Conservation (phyloP, 2,797 vertebrate species). For the Enteromius treurensis region DNA sequence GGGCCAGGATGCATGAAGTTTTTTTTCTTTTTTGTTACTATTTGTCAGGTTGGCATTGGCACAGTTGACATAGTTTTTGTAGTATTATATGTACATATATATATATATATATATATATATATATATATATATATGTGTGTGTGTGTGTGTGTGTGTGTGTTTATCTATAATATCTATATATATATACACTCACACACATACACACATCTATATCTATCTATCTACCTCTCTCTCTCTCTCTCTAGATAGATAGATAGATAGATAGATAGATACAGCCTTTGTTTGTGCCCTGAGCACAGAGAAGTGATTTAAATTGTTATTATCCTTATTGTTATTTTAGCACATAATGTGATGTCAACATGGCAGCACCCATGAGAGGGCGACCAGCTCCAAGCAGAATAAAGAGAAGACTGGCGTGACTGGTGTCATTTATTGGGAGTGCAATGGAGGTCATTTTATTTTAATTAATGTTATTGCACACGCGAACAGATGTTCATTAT, state of each 20-base stretch:
- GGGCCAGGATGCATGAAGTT: not conserved
- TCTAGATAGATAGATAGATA: too few relatives aligned
- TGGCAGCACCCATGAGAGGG: not conserved
- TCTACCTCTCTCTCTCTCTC: too few relatives aligned
- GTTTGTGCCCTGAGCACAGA: not conserved
- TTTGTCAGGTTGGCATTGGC: not conserved
- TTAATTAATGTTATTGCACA: not conserved
- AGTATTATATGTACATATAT: too few relatives aligned
- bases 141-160: too few relatives aligned
- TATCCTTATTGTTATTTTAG: not conserved
- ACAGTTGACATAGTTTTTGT: too few relatives aligned
- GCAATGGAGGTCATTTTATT: not conserved
- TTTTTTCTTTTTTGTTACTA: not conserved
- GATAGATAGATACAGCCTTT: too few relatives aligned
- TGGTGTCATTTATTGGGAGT: not conserved
- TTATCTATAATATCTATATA: too few relatives aligned
- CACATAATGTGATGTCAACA: not conserved
- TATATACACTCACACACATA: too few relatives aligned
- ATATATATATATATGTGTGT: too few relatives aligned
- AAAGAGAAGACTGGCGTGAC: not conserved
- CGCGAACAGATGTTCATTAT: not conserved
- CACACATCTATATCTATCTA: too few relatives aligned
- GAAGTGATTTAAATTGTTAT: not conserved
- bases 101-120: too few relatives aligned
- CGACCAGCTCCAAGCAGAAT: not conserved